Conservation (phyloP, 1,140 invertebrate species). For the Heliconius nattereri region DNA sequence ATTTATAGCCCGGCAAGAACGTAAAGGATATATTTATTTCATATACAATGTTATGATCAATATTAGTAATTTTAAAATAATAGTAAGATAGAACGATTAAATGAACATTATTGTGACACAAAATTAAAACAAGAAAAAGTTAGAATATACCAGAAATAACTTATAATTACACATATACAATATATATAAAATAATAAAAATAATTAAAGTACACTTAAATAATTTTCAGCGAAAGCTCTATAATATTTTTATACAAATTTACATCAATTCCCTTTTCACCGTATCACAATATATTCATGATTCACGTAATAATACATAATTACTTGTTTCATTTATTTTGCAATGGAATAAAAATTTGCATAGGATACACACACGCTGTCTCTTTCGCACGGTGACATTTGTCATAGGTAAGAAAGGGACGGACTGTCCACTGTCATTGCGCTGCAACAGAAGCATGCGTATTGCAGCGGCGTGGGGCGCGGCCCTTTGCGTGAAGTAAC, state of each 20-base stretch:
- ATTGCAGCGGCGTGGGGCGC: conserved; percentile 64
- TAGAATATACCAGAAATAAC: no score
- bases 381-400: conserved; percentile 42
- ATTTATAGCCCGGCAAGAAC: no score
- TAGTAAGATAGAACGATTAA: no score
- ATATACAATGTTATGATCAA: no score
- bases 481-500: conserved; percentile 52
- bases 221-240: neutral
- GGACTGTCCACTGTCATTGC: conserved; percentile 45
- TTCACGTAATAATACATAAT: conserved; percentile 70
- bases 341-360: conserved; percentile 76
- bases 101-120: no score
- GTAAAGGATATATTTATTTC: no score
- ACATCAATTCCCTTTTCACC: conserved; percentile 1
- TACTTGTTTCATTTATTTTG: conserved; percentile 74
- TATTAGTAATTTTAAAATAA: no score
- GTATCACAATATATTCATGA: conserved; percentile 43
- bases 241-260: neutral
- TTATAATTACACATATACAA: no score
- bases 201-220: neutral
- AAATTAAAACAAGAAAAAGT: no score
- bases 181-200: no score
- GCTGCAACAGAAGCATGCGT: conserved; percentile 67
- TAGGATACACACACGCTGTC: conserved; percentile 56
- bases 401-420: conserved; percentile 56